phyloP scores from a whole-genome alignment of 2,888 invertebrate genomes.

The Busseola fusca region DNA sequence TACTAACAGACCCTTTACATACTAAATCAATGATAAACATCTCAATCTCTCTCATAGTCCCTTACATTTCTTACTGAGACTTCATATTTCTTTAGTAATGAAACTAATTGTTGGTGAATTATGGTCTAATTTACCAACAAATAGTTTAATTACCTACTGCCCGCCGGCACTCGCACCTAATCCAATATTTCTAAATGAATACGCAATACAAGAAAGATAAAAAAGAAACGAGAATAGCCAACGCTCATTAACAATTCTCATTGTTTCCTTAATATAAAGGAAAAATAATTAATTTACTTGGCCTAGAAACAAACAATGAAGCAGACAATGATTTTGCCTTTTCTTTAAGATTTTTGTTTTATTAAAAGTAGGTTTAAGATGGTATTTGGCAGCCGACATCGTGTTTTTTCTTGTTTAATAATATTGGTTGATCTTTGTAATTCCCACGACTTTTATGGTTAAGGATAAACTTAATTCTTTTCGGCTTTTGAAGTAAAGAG shows the following conservation, averaged over 20 bases:
- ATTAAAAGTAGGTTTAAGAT: constrained; percentile 56
- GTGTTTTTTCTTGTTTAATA: constrained; percentile 29
- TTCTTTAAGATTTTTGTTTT: constrained; percentile 59
- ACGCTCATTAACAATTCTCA: constrained; percentile 81
- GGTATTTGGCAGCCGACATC: constrained; percentile 55
- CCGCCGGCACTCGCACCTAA: constrained; percentile 51
- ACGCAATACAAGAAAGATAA: constrained; percentile 69
- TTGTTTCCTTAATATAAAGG: constrained; percentile 79
- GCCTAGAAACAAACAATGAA: constrained; percentile 70
- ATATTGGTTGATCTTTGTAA: constrained; percentile 35
- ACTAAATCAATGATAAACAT: background rate
- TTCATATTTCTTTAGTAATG: background rate
- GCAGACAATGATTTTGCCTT: constrained; percentile 61
- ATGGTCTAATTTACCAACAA: background rate
- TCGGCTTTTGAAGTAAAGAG: constrained; percentile 1
- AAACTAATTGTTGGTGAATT: too few species aligned
- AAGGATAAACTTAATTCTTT: constrained; percentile 27
- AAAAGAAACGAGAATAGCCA: constrained; percentile 72
- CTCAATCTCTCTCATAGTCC: background rate
- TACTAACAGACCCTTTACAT: background rate
- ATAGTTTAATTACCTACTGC: background rate
- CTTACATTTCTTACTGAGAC: background rate
- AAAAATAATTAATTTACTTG: constrained; percentile 81
- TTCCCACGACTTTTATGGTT: constrained; percentile 26
- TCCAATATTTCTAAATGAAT: constrained; percentile 72